Percentiles rank a stretch among this genome's conserved stretches.
Evolutionary conservation across 2,888 invertebrate genomes (phyloP).

Genomic region (Acleris laterana): DNA sequence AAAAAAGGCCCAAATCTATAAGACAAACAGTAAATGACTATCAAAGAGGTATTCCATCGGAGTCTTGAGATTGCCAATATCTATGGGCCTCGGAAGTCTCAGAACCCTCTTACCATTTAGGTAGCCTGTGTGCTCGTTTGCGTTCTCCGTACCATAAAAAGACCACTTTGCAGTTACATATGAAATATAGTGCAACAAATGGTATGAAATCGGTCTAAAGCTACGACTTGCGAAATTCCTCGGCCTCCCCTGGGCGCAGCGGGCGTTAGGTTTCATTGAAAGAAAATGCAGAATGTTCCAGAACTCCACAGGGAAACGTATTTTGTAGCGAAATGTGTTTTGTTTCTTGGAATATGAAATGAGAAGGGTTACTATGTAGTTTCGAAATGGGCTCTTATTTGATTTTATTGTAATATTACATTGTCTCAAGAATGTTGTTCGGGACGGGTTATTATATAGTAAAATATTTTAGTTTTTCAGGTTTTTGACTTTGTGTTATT

Average conservation of each 20-base stretch:
- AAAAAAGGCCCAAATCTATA: too few relatives aligned
- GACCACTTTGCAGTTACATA: not conserved
- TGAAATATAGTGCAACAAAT: conserved; percentile 3
- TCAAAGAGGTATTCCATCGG: too few relatives aligned
- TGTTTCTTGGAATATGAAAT: conserved; percentile 35
- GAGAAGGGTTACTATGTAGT: conserved; percentile 21
- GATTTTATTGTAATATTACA: not conserved
- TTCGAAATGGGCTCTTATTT: not conserved
- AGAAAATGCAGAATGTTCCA: conserved; percentile 47
- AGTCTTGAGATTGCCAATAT: too few relatives aligned
- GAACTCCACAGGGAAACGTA: conserved; percentile 47
- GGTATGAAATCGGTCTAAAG: conserved; percentile 6
- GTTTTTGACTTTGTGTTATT: not conserved
- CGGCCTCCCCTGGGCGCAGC: conserved; percentile 41
- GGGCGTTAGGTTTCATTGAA: conserved; percentile 45
- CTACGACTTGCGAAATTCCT: conserved; percentile 41
- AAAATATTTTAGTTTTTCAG: not conserved
- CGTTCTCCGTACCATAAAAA: too few relatives aligned
- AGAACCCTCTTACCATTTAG: too few relatives aligned
- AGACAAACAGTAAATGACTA: too few relatives aligned
- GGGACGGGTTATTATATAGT: too few relatives aligned
- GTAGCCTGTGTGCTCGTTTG: too few relatives aligned
- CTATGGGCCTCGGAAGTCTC: too few relatives aligned
- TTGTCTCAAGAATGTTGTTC: not conserved
- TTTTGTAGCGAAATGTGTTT: conserved; percentile 48